Base-by-base conservation (phyloP, 2,113 vertebrate genomes). In the Gavia stellata region DNA sequence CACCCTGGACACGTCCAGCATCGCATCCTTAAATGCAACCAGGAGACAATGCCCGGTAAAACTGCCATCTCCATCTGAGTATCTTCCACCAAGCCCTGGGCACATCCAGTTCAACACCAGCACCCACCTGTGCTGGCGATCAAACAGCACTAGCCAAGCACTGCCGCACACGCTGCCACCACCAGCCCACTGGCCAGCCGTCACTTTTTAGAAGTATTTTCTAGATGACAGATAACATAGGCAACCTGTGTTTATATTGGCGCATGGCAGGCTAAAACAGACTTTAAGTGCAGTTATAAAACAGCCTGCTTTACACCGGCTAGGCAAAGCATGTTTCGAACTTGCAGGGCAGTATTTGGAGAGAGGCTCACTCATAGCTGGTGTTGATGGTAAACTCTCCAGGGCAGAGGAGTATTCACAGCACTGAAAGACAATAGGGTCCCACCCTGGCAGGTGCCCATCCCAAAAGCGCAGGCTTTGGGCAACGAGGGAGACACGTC, bases 21-120 rank as follows among this genome's bases (percentile, higher is more conserved):
- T 9, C 0, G 0, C 20, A 20, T 19, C 44, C 4, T 4, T 20
- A n/a, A 77, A 42, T 1, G 0, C 4, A 0, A 6, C 5, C 9
- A 29, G 17, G 26, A 61, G 26, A 17, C 7, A 24, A 2, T 2
- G 0, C 2, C 38, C 68, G 29, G 7, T 9, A 72, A 90, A 62
- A 4, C 56, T 33, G 19, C 3, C 21, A 50, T 14, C 62, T 73
- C 40, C 49, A 49, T 2, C 3, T 7, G 5, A 40, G 0, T 1
- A 10, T 19, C 31, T 29, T 8, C 70, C 90, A 93, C 74, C 95
- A 95, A n/a, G 55, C 74, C 61, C 55, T 14, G 15, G 7, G 38
- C 59, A 82, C 44, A 72, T 81, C 59, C 88, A 89, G 94, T 62
- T 81, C 78, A 79, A 67, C 56, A 61, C 94, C 38, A 5, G 17